Percentiles rank a stretch among this genome's conserved stretches.
Evolutionary conservation across 2,888 invertebrate genomes (phyloP).

Genomic region (Gymnosoma rotundatum): DNA sequence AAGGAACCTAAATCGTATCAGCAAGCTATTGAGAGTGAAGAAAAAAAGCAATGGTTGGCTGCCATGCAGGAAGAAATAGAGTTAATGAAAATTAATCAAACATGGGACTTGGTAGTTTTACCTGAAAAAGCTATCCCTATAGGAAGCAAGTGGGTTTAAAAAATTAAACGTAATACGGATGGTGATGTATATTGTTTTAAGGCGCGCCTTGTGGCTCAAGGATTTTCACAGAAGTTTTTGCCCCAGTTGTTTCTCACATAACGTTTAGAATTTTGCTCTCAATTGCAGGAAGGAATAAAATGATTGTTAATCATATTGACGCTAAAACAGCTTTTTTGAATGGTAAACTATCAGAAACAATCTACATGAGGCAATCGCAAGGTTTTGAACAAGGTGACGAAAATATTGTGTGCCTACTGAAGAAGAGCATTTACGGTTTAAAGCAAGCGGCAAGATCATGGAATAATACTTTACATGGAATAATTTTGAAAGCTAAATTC

Average conservation of each 20-base stretch:
- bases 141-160: constrained; percentile 71
- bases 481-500: constrained; percentile 27
- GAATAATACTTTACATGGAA: too few species aligned
- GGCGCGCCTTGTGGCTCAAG: constrained; percentile 62
- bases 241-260: constrained; percentile 59
- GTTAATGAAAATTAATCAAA: constrained; percentile 32
- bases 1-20: constrained; percentile 50
- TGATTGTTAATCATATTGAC: constrained; percentile 60
- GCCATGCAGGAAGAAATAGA: constrained; percentile 52
- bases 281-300: constrained; percentile 28
- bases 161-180: constrained; percentile 44
- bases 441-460: constrained; percentile 69
- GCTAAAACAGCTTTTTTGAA: constrained; percentile 65
- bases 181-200: constrained; percentile 58
- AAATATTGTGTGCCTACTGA: constrained; percentile 58
- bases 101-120: constrained; percentile 56
- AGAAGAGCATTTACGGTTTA: constrained; percentile 64
- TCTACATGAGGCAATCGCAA: constrained; percentile 67
- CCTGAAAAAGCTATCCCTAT: constrained; percentile 69
- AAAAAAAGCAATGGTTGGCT: constrained; percentile 37
- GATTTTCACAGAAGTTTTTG: constrained; percentile 61
- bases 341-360: constrained; percentile 46
- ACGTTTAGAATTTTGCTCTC: constrained; percentile 58
- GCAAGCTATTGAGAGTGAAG: constrained; percentile 22
- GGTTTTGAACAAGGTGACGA: constrained; percentile 51